Conservation (phyloP, 1,140 invertebrate species). For the Piezodorus guildinii region DNA sequence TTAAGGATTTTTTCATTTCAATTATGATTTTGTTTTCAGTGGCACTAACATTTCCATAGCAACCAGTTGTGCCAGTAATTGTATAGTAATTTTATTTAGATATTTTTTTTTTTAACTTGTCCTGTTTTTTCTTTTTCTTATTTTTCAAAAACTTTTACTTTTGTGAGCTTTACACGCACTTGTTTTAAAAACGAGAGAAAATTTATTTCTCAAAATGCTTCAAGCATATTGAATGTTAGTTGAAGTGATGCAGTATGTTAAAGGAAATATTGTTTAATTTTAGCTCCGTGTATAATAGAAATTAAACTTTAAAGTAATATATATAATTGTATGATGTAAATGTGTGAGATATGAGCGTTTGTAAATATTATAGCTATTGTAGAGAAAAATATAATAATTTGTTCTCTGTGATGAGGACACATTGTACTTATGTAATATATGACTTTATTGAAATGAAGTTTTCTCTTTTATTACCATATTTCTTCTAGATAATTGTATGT, state of each 20-base stretch:
- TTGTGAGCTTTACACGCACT: background rate
- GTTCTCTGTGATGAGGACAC: background rate
- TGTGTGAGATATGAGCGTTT: conserved; percentile 3
- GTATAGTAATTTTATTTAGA: background rate
- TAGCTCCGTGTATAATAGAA: conserved; percentile 1
- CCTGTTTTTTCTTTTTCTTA: background rate
- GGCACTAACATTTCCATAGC: conserved; percentile 1
- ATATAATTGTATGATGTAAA: conserved; percentile 6
- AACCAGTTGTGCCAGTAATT: background rate
- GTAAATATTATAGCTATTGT: conserved; percentile 4
- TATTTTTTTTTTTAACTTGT: background rate
- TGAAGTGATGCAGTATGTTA: background rate
- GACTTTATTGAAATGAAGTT: conserved; percentile 2
- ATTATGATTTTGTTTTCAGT: background rate
- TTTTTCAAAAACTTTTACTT: background rate
- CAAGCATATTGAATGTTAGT: conserved; percentile 4
- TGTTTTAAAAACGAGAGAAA: background rate
- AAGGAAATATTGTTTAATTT: background rate
- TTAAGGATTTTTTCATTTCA: background rate
- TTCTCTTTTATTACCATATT: too few relatives aligned
- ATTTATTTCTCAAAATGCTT: background rate
- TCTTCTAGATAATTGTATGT: too few relatives aligned
- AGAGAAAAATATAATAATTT: background rate
- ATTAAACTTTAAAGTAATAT: conserved; percentile 1
- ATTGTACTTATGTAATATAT: conserved; percentile 14